phyloP scores from a whole-genome alignment of 1,140 invertebrate genomes.

The Neodiprion lecontei region DNA sequence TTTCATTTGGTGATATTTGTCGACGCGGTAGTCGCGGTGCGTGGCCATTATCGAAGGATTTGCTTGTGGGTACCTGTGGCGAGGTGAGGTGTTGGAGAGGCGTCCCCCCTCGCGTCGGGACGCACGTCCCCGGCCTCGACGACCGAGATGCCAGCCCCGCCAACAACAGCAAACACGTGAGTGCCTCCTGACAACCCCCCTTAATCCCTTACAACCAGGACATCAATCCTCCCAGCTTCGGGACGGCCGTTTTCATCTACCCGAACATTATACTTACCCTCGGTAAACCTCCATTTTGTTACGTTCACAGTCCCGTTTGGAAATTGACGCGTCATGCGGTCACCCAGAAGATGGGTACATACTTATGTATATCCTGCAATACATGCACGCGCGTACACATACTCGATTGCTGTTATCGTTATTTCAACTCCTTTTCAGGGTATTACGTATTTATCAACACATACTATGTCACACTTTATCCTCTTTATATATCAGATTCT shows the following conservation, averaged over 20 bases:
- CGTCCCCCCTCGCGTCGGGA: conserved; percentile 50
- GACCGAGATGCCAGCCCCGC: conserved; percentile 47
- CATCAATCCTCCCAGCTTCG: conserved; percentile 18
- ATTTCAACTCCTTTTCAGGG: too few species aligned
- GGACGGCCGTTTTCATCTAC: too few species aligned
- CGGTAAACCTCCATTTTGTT: conserved; percentile 50
- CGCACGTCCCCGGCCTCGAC: conserved; percentile 42
- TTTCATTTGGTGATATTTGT: conserved; percentile 18
- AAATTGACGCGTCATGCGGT: conserved; percentile 49
- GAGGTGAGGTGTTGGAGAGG: conserved; percentile 50
- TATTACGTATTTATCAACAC: too few species aligned
- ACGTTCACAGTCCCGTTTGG: conserved; percentile 48
- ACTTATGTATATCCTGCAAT: too few species aligned
- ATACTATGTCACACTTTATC: too few species aligned
- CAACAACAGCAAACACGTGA: conserved; percentile 54
- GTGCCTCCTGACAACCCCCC: conserved; percentile 31
- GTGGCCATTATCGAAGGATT: conserved; percentile 47
- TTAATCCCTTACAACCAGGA: conserved; percentile 9
- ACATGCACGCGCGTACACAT: too few species aligned
- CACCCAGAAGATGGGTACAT: conserved; percentile 29
- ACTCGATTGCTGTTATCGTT: too few species aligned
- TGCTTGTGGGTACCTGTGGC: conserved; percentile 43
- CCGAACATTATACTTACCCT: not conserved
- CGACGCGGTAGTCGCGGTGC: conserved; percentile 30
- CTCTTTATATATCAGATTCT: too few species aligned